Evolutionary conservation across 2,888 invertebrate species (phyloP), one percentile per base, ranked within the genome.

Genomic region (Alviniconcha strummeri): DNA sequence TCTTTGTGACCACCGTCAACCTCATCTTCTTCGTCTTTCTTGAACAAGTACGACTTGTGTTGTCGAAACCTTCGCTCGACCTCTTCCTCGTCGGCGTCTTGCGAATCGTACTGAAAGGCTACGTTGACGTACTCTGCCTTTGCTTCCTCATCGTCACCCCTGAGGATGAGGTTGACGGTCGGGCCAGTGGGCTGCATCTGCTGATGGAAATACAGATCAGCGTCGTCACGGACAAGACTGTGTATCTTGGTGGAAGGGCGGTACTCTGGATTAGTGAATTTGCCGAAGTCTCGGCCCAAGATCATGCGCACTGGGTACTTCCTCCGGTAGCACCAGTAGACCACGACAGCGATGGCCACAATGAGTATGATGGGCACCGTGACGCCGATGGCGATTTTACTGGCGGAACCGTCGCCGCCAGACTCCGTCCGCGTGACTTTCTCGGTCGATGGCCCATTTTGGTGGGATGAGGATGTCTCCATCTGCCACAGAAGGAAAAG

Each of bases 231-330:
- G n/a, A 80, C 80, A 54, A 80, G 55, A 11, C 69, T 80, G 60
- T 60, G 81, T 1, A 75, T 56, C 15, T 74, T 57, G 6, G 13
- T 81, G 17, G 87, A 88, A 9, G 79, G 84, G 13, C 75, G 82
- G 80, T 91, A 91, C 6, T 85, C 86, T 0, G 91, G 91, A 81
- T 91, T 91, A 7, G 87, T 86, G 84, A 90, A 90, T 76, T 88
- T 89, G 36, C 83, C 86, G 82, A 91, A 91, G 56, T 91, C 89
- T 77, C 89, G 87, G 0, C 91, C 91, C 3, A 90, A 82, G 52
- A 90, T 88, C 91, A 91, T 91, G 77, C 91, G 83, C 9, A 91
- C 90, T 0, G 91, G 91, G 84, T 89, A 91, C 81, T 90, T 91
- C 80, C 87, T 87, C 17, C 91, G 86, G 85, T 91, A 91, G 87